Evolutionary conservation across 2,888 invertebrate genomes (phyloP), one percentile per base, ranked within the genome.

Genomic region (Tipula lateralis): DNA sequence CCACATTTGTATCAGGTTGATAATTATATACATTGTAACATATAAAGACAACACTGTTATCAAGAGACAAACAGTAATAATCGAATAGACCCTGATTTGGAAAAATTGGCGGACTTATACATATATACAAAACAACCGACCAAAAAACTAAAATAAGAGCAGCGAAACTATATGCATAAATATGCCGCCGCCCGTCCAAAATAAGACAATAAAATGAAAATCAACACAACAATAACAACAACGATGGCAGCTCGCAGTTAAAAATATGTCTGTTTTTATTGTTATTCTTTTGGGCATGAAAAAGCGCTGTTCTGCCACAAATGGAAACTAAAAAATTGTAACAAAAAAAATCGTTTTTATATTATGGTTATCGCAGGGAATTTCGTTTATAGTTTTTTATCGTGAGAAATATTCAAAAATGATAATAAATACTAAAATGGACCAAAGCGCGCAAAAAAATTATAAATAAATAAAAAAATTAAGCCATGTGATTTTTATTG

Each of bases 341-440:
- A 44, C 1, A 66, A 66, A 19, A 66, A 66, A 66, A 24, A 24
- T 24, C 66, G 66, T 24, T 24, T 66, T 24, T 66, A 9, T 7
- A 66, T 66, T 66, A 24, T 66, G 66, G 66, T 66, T 66, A 66
- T 24, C 66, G 66, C 9, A 66, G 66, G 66, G 66, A 66, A 66
- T 66, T 66, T 66, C 66, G 19, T 66, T 24, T 12, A 9, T n/a
- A 66, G 7, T 66, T 66, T 66, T 66, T 66, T 66, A 66, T 66
- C 66, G 66, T 66, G 66, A 66, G 66, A 66, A 66, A 66, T 66
- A 66, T 66, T 66, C 66, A 66, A 66, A 66, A 66, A 66, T 66
- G 66, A 66, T 66, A 66, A 66, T 66, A 66, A 66, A 66, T 24
- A 24, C 66, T 66, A 66, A 66, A 66, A 66, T 66, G 66, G 66